Base-by-base conservation (phyloP, 2,113 vertebrate species). In the Gyps fulvus region DNA sequence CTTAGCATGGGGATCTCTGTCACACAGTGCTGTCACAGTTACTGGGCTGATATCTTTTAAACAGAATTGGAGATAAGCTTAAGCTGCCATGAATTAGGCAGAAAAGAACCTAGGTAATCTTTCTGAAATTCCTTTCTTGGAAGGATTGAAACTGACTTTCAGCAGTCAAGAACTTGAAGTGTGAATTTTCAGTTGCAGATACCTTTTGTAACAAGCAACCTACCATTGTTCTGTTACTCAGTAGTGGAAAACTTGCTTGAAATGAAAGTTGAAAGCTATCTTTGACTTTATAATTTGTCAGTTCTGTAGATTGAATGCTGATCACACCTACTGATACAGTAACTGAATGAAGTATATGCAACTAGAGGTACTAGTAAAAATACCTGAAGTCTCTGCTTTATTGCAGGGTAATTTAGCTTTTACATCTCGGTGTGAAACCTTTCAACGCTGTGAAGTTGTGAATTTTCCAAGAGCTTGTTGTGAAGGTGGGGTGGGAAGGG, bases 371-470 rank as follows among this genome's bases (percentile, higher is more conserved):
- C 47, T 90, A 82, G 83, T 86, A 72, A 88, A 67, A 83, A 91
- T 43, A 84, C 49, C 73, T 50, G 77, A 96, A 96, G 74, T 77
- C 72, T 93, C 97, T 98, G 97, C 97, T 98, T 98, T 87, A 98
- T 65, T 93, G 97, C 97, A 97, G 97, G 93, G 73, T 32, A 59
- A 61, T 40, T 80, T 50, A 93, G 93, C 80, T 97, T 90, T 95
- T 94, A 80, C 43, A 77, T 83, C 62, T 90, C 32, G 93, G 85
- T 59, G 87, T 93, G 95, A 97, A 97, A 89, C 77, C 83, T 84
- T 87, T 89, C 95, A 95, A 38, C 18, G 57, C 92, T 97, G 87
- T 70, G 90, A 83, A 97, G 94, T 92, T 90, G 95, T 96, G 96
- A 71, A 90, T 97, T 98, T 97, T 80, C 62, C 87, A 91, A 94